Percentiles rank a stretch among this genome's conserved stretches.
phyloP scores from a whole-genome alignment of 2,113 vertebrate genomes.

The Vimba vimba region DNA sequence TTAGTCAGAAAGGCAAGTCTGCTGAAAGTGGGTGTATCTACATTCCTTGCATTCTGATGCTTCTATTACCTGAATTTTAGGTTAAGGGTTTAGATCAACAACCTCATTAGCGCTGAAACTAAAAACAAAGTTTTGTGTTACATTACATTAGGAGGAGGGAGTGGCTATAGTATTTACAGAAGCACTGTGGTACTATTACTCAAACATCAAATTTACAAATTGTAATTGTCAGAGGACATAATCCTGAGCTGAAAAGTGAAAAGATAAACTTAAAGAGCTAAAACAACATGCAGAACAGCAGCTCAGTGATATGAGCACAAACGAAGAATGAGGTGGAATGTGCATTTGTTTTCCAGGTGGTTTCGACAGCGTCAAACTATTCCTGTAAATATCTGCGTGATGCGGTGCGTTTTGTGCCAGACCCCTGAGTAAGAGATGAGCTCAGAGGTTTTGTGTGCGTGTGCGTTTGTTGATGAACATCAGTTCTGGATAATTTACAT shows the following conservation, averaged over 20 bases:
- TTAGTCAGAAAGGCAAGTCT: background rate
- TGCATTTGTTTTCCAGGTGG: background rate
- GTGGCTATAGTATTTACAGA: background rate
- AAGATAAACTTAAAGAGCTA: background rate
- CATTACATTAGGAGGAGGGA: background rate
- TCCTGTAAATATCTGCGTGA: slow-evolving; percentile 20
- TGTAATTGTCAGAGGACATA: background rate
- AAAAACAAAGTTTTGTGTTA: slow-evolving; percentile 9
- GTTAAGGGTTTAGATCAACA: background rate
- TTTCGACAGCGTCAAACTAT: slow-evolving; percentile 16
- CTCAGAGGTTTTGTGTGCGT: slow-evolving; percentile 28
- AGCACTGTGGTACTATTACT: background rate
- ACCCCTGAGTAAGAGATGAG: background rate
- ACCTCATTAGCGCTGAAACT: background rate
- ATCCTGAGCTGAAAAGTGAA: background rate
- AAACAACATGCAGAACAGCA: background rate
- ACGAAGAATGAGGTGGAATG: background rate
- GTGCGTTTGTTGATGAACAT: slow-evolving; percentile 7
- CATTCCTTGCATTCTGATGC: background rate
- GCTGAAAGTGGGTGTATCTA: background rate
- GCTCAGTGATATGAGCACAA: background rate
- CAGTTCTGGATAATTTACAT: slow-evolving; percentile 43
- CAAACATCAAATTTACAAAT: background rate
- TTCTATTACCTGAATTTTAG: background rate
- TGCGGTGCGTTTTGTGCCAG: background rate